Percentiles rank a stretch among this genome's conserved stretches.
Conservation (phyloP, 2,888 invertebrate genomes). For the Andrena chrysosceles region DNA sequence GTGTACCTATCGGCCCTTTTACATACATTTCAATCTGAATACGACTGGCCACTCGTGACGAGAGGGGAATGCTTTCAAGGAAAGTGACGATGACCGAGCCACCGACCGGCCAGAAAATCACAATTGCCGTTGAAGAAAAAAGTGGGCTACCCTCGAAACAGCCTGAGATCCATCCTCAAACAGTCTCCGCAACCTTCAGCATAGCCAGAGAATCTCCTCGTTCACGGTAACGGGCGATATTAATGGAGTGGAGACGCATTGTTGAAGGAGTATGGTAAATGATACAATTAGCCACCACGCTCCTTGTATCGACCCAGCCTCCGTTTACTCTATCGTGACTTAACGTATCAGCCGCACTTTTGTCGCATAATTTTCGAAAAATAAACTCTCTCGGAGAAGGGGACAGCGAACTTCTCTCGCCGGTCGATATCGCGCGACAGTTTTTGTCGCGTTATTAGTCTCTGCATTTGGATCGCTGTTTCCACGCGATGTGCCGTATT, state of each 20-base stretch:
- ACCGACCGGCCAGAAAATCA: constrained; percentile 59
- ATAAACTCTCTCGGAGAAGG: not conserved
- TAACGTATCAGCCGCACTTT: not conserved
- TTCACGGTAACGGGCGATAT: not conserved
- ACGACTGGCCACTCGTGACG: constrained; percentile 41
- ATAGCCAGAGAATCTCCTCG: not conserved
- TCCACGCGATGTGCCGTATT: constrained; percentile 29
- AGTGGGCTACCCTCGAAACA: constrained; percentile 58
- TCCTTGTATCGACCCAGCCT: no score
- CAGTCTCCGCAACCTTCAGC: constrained; percentile 11
- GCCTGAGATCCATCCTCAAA: constrained; percentile 41
- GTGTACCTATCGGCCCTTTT: constrained; percentile 66
- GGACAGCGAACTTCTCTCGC: not conserved
- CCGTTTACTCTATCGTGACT: not conserved
- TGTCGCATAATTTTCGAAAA: not conserved
- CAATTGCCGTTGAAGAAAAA: constrained; percentile 61
- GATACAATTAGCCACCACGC: no score
- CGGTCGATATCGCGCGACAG: constrained; percentile 18
- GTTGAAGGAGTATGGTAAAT: not conserved
- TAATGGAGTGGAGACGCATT: not conserved
- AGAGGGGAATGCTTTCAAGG: constrained; percentile 45
- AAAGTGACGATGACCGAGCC: constrained; percentile 45
- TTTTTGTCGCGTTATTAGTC: constrained; percentile 49
- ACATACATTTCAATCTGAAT: constrained; percentile 65
- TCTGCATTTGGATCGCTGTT: constrained; percentile 14